phyloP scores from a whole-genome alignment of 2,888 invertebrate species.

The Rhagonycha fulva region DNA sequence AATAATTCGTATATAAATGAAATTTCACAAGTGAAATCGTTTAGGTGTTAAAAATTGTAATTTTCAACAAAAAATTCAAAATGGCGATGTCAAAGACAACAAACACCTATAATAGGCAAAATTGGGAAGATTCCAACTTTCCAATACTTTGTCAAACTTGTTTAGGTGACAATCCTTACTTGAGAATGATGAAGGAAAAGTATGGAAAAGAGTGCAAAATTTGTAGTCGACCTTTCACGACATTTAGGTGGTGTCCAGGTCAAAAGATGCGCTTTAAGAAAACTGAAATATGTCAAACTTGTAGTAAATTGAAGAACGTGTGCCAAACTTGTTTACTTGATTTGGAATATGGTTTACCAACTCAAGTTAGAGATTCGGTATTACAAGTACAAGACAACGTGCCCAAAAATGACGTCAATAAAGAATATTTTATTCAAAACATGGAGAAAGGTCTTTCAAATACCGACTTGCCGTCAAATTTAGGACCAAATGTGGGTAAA shows the following conservation, averaged over 20 bases:
- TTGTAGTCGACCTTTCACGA: slow-evolving; percentile 91
- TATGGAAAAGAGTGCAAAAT: slow-evolving; percentile 97
- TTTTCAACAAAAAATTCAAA: slow-evolving; percentile 19
- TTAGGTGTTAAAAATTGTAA: neutral
- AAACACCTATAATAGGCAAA: slow-evolving; percentile 90
- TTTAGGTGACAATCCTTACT: slow-evolving; percentile 94
- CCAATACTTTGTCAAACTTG: slow-evolving; percentile 96
- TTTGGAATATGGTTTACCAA: slow-evolving; percentile 87
- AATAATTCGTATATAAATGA: too few relatives aligned
- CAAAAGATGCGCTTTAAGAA: slow-evolving; percentile 95
- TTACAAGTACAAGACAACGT: slow-evolving; percentile 88
- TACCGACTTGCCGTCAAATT: slow-evolving; percentile 58
- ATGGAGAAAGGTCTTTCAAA: slow-evolving; percentile 65
- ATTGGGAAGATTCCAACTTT: slow-evolving; percentile 95
- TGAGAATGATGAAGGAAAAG: slow-evolving; percentile 94
- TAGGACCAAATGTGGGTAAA: slow-evolving; percentile 74
- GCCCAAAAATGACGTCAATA: slow-evolving; percentile 92
- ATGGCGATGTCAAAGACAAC: slow-evolving; percentile 88
- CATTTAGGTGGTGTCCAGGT: slow-evolving; percentile 96
- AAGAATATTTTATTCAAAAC: slow-evolving; percentile 92
- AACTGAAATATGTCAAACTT: slow-evolving; percentile 95
- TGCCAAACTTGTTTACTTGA: slow-evolving; percentile 95
- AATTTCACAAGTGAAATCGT: neutral
- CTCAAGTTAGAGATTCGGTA: slow-evolving; percentile 84
- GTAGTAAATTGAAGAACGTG: slow-evolving; percentile 92